Evolutionary conservation across 2,888 invertebrate species (phyloP).

Genomic region (Metallyticus violacea): DNA sequence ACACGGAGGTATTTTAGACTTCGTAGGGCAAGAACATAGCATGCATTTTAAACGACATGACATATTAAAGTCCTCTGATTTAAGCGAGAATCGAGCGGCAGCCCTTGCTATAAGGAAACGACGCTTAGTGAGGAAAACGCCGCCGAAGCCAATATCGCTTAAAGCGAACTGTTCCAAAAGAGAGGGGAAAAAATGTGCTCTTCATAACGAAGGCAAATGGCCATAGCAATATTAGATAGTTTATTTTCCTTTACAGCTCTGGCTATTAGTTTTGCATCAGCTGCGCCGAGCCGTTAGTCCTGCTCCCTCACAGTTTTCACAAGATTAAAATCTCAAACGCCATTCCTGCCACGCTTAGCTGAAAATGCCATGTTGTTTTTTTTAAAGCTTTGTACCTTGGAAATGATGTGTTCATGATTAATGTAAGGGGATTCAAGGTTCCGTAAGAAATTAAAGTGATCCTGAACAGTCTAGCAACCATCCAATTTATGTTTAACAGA

Average conservation of each 20-base stretch:
- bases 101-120: neutral
- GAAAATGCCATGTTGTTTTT: neutral
- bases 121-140: neutral
- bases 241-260: neutral
- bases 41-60: too few species aligned
- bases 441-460: too few species aligned
- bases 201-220: neutral
- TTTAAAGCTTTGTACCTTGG: neutral
- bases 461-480: too few species aligned
- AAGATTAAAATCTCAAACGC: neutral
- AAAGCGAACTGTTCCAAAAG: neutral
- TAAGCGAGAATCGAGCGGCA: neutral
- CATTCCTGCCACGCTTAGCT: neutral
- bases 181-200: neutral
- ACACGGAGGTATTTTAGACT: too few species aligned
- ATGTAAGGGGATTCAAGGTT: too few species aligned
- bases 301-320: neutral
- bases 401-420: neutral
- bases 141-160: neutral
- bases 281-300: neutral
- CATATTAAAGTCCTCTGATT: too few species aligned
- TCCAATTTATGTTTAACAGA: too few species aligned
- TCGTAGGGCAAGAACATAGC: too few species aligned
- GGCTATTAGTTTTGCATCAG: neutral
- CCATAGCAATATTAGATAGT: neutral